A percentile compares a stretch with the other conserved stretches of the same genome.
These are phyloP conservation scores for Calosoma granatense DNA, from an alignment of 1,140 invertebrate species.

Conservation along the genomic window DNA sequence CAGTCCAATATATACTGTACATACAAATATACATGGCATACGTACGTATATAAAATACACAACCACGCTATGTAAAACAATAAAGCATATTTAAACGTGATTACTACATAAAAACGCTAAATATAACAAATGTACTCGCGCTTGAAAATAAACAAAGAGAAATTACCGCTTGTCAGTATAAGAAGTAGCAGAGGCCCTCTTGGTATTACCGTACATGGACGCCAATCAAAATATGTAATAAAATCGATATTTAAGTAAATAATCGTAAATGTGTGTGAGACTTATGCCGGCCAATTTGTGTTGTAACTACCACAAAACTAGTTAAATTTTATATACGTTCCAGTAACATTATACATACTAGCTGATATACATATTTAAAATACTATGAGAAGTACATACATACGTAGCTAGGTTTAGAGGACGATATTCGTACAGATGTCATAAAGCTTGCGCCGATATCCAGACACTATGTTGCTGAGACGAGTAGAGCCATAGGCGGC, in stretches of 20 bases:
- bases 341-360: not conserved
- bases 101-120: not conserved
- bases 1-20: too few species aligned
- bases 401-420: not conserved
- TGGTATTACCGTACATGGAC: too few species aligned
- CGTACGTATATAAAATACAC: too few species aligned
- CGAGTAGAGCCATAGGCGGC: not conserved
- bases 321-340: not conserved
- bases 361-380: not conserved
- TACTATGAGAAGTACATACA: not conserved
- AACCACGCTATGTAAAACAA: too few species aligned
- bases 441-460: not conserved
- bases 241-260: too few species aligned
- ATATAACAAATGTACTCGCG: not conserved
- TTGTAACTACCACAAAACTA: not conserved
- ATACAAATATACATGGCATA: too few species aligned
- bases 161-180: not conserved
- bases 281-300: not conserved
- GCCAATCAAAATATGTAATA: too few species aligned
- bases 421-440: not conserved
- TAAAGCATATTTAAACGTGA: not conserved
- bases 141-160: not conserved
- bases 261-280: not conserved
- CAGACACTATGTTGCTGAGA: not conserved
- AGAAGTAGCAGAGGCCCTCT: not conserved